A percentile compares a stretch with the other conserved stretches of the same genome.
phyloP scores from a whole-genome alignment of 2,113 vertebrate species.

The Nothoprocta pentlandii region DNA sequence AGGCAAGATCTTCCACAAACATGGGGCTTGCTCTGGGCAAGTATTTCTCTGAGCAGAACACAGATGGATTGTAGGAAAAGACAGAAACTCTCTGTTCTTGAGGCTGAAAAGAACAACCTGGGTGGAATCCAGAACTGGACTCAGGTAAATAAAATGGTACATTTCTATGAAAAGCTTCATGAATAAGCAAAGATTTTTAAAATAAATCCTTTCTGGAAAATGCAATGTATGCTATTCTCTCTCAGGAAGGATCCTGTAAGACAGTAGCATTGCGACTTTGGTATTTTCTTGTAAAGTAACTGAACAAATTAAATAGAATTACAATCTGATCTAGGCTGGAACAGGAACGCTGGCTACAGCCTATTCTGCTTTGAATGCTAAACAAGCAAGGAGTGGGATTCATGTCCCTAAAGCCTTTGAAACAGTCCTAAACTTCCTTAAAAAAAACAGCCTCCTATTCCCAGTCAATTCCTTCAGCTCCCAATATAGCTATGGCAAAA shows the following conservation, averaged over 20 bases:
- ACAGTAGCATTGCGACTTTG: neutral
- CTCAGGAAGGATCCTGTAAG: neutral
- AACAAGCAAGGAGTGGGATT: neutral
- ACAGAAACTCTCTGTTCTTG: constrained; percentile 47
- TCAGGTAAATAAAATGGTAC: constrained; percentile 58
- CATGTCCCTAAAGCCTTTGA: rapidly evolving
- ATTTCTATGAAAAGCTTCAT: constrained; percentile 38
- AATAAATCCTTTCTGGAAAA: constrained; percentile 22
- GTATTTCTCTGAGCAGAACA: constrained; percentile 43
- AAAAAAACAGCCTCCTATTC: neutral
- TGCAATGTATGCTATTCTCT: neutral
- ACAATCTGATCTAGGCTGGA: neutral
- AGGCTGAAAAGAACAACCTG: constrained; percentile 33
- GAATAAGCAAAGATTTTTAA: constrained; percentile 37
- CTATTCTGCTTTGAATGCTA: neutral
- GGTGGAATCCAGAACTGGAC: constrained; percentile 52
- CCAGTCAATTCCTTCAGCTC: neutral
- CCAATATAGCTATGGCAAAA: neutral
- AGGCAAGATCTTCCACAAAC: constrained; percentile 58
- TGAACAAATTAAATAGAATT: neutral
- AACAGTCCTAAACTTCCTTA: neutral
- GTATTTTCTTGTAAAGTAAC: neutral
- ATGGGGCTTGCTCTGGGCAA: neutral
- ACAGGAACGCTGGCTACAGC: neutral
- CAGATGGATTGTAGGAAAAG: constrained; percentile 52